Evolutionary conservation across 1,140 invertebrate species (phyloP).

Genomic region (Dinoponera quadriceps): DNA sequence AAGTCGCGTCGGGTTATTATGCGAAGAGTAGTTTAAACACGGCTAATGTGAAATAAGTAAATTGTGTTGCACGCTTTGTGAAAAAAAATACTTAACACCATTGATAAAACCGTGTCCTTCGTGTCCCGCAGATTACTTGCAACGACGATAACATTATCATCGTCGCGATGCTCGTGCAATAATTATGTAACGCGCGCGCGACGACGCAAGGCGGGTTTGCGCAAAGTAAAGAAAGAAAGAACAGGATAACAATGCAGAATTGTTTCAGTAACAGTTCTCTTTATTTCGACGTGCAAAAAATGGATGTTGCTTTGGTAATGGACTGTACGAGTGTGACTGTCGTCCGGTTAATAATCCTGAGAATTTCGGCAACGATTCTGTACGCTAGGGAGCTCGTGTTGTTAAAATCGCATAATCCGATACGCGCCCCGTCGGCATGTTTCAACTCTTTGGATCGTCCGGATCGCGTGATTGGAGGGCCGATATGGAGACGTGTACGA

Average conservation of each 20-base stretch:
- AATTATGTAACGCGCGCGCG: too few species aligned
- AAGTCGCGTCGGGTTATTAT: too few species aligned
- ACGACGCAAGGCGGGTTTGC: too few species aligned
- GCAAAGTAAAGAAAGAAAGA: too few species aligned
- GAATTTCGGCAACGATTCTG: not conserved
- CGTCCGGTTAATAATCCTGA: slow-evolving; percentile 4
- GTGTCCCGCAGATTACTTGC: too few species aligned
- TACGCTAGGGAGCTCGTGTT: not conserved
- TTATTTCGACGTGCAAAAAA: slow-evolving; percentile 57
- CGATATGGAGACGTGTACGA: slow-evolving; percentile 22
- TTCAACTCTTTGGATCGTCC: not conserved
- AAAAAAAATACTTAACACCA: too few species aligned
- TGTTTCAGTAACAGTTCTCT: slow-evolving; percentile 64
- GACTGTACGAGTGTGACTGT: slow-evolving; percentile 33
- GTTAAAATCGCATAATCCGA: slow-evolving; percentile 44
- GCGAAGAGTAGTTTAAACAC: too few species aligned
- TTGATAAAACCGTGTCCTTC: too few species aligned
- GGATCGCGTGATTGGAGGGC: slow-evolving; percentile 16
- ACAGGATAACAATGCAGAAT: not conserved
- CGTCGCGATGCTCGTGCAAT: too few species aligned
- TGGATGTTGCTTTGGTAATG: slow-evolving; percentile 59
- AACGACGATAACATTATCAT: too few species aligned
- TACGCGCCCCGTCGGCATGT: not conserved
- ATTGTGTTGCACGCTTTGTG: too few species aligned
- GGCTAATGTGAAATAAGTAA: too few species aligned